Base-by-base conservation (phyloP, 2,113 vertebrate species). In the Centropus unirufus region DNA sequence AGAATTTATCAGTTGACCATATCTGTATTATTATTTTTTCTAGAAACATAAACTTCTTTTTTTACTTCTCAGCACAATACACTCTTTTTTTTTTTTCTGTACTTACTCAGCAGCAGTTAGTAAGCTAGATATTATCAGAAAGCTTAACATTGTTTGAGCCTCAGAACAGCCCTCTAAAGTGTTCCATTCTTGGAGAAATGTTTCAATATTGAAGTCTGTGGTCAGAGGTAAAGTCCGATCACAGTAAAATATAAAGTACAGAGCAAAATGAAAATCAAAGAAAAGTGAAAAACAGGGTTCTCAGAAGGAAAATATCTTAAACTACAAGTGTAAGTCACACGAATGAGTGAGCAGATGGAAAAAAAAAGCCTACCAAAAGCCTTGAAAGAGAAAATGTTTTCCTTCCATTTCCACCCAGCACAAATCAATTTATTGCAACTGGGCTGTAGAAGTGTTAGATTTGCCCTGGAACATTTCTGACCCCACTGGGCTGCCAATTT, bases 401-500 rank as follows among this genome's bases (percentile, higher is more conserved):
- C 39, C 27, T 81, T 85, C 79, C 12, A 80, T 79, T 87, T 88
- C 72, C 24, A 57, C 27, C 42, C 34, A 75, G 40, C 57, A 70
- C 54, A 88, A 86, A 72, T 74, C n/a, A 83, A n/a, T 81, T 74
- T 57, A 81, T 46, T 81, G 52, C 63, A 90, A 42, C 5, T 72
- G 54, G 10, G 11, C 67, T 70, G 51, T 77, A 92, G 61, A 77
- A 82, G 57, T 75, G 75, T 80, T 90, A 92, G 72, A 90, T 96
- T 90, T 83, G 34, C 44, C 52, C 57, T 77, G 61, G 61, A 93
- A 90, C 69, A 63, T 34, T 90, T 90, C 68, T 93, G 79, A 86
- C 73, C 79, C 49, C 2, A 1, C 78, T 61, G 62, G 40, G 66
- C 58, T 91, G 77, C 62, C 64, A 81, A 26, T 90, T 91, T 75